Percentiles rank a stretch among this genome's conserved stretches.
These are phyloP conservation scores for Trachelus troglodyta DNA, from an alignment of 2,888 invertebrate species.

Conservation along the genomic window DNA sequence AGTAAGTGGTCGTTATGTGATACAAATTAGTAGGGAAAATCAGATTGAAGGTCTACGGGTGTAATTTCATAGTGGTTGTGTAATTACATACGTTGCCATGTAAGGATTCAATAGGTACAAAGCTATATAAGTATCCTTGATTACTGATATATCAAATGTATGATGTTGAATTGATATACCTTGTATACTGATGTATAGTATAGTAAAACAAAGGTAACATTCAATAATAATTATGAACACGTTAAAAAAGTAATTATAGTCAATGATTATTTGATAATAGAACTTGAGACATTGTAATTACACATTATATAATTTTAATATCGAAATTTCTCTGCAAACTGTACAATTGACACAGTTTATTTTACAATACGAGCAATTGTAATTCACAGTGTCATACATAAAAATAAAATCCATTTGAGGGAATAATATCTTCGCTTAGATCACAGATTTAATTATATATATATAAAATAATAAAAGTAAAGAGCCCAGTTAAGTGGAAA, in stretches of 20 bases:
- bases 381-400: not conserved
- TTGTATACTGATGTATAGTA: not conserved
- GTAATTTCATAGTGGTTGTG: slow-evolving; percentile 1
- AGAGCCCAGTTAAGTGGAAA: not conserved
- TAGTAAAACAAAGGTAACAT: not conserved
- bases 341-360: not conserved
- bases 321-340: not conserved
- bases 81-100: not conserved
- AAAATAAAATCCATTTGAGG: not conserved
- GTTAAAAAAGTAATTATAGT: not conserved
- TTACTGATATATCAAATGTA: too few species aligned
- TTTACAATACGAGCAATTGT: not conserved
- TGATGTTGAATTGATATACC: not conserved
- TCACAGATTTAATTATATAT: not conserved
- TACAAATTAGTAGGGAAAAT: not conserved
- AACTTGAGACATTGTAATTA: not conserved
- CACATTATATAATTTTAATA: not conserved
- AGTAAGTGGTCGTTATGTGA: not conserved
- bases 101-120: not conserved
- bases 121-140: not conserved
- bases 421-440: not conserved
- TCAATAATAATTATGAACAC: not conserved
- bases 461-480: slow-evolving; percentile 6
- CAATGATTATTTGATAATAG: too few species aligned
- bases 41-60: not conserved